Evolutionary conservation across 1,140 invertebrate genomes (phyloP).

Genomic region (Harpegnathos saltator): DNA sequence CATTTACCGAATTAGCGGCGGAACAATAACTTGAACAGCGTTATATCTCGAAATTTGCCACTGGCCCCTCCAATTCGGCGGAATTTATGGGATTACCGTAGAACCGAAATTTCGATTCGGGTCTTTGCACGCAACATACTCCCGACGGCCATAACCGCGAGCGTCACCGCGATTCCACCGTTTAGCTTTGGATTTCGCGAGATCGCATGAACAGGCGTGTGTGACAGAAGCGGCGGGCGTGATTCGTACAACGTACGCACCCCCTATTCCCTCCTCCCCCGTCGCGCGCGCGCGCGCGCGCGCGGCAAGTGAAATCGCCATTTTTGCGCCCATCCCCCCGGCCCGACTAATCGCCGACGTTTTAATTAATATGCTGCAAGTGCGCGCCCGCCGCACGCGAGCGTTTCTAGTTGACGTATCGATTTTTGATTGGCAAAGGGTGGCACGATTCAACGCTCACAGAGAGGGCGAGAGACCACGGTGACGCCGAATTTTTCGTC

Average conservation of each 20-base stretch:
- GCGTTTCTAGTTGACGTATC: conserved; percentile 56
- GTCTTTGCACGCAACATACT: not conserved
- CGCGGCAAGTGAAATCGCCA: conserved; percentile 33
- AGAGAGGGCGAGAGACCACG: conserved; percentile 37
- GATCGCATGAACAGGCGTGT: conserved; percentile 43
- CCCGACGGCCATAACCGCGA: not conserved
- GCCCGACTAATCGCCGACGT: conserved; percentile 58
- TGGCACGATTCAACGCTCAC: conserved; percentile 38
- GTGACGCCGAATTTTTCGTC: conserved; percentile 13
- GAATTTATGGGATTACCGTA: too few relatives aligned
- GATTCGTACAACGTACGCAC: conserved; percentile 32
- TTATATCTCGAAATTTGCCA: too few relatives aligned
- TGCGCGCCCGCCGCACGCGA: conserved; percentile 30
- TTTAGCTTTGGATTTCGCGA: conserved; percentile 35
- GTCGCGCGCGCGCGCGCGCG: too few relatives aligned
- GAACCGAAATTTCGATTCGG: not conserved
- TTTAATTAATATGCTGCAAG: conserved; percentile 73
- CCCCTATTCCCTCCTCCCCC: too few relatives aligned
- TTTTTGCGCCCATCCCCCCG: conserved; percentile 56
- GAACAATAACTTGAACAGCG: too few relatives aligned
- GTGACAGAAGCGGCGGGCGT: conserved; percentile 32
- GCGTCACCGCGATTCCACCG: conserved; percentile 15
- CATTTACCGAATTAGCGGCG: too few relatives aligned
- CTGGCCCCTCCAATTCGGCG: too few relatives aligned
- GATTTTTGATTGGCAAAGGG: conserved; percentile 62